Evolutionary conservation across 1,140 invertebrate species (phyloP), one percentile per base, ranked within the genome.

Genomic region (Bombus consobrinus): DNA sequence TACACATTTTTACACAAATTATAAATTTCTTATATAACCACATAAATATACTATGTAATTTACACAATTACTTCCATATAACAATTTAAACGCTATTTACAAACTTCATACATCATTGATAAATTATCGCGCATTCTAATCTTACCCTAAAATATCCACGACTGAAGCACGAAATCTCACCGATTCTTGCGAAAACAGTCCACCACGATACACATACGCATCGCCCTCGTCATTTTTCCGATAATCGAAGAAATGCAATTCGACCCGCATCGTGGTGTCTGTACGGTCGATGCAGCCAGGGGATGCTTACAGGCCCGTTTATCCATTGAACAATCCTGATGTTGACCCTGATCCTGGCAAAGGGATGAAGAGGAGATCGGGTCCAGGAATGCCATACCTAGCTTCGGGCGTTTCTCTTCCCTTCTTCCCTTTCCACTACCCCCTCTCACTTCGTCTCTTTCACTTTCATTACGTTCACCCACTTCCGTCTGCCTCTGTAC

Each of bases 271-370:
- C 32, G 37, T 25, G 53, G 43, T 69, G 81, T 68, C 64, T 41
- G 77, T 53, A 32, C 57, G 85, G 78, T 85, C 64, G 78, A 78
- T 62, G 53, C 71, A 47, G 47, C 75, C n/a, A 78, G 73, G 87
- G 87, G 84, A 68, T 83, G 87, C 74, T 74, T 68, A 86, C 64
- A 79, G 80, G 37, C 68, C 62, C 69, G 68, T 62, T 83, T 88
- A 86, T 78, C 80, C 81, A 86, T 78, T 71, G 71, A 86, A 86
- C 74, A 62, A 76, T 88, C 68, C 80, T 80, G 59, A 43, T 86
- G 83, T 83, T 87, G 81, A 89, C 86, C 89, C 88, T 87, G 88
- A 89, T 89, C 80, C 89, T 84, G 68, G 81, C 77, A 85, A 87
- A 89, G 88, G 89, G 89, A 90, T 87, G 88, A 90, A 83, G 75